These are phyloP conservation scores for Cynopterus brachyotis DNA, from an alignment of 2,113 vertebrate species.

Conservation along the genomic window DNA sequence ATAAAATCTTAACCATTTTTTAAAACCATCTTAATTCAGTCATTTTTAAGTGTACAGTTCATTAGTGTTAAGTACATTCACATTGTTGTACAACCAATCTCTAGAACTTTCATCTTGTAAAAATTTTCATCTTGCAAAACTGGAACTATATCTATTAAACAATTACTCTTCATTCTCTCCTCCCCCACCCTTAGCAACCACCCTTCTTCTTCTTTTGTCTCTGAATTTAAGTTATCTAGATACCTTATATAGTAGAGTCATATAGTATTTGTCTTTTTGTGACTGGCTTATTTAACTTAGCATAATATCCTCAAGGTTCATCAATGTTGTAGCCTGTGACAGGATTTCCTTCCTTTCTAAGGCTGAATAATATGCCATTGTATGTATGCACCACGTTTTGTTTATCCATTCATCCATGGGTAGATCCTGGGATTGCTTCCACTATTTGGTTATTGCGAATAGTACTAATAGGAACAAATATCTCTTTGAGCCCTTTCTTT, in stretches of 20 bases:
- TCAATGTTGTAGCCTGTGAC: not conserved
- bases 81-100: not conserved
- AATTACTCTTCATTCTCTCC: not conserved
- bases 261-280: not conserved
- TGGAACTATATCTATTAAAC: not conserved
- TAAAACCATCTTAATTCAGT: not conserved
- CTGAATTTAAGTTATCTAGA: not conserved
- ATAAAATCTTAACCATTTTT: not conserved
- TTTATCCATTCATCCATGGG: not conserved
- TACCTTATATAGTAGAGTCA: not conserved
- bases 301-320: not conserved
- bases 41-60: not conserved
- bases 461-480: not conserved
- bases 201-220: not conserved
- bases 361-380: not conserved
- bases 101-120: not conserved
- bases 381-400: not conserved
- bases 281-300: not conserved
- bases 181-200: not conserved
- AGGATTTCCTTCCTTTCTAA: not conserved
- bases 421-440: not conserved
- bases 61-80: not conserved
- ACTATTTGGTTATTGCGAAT: not conserved
- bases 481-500: not conserved
- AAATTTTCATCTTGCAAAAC: not conserved